Evolutionary conservation across 2,888 invertebrate species (phyloP).

Genomic region (Mythimna loreyi): DNA sequence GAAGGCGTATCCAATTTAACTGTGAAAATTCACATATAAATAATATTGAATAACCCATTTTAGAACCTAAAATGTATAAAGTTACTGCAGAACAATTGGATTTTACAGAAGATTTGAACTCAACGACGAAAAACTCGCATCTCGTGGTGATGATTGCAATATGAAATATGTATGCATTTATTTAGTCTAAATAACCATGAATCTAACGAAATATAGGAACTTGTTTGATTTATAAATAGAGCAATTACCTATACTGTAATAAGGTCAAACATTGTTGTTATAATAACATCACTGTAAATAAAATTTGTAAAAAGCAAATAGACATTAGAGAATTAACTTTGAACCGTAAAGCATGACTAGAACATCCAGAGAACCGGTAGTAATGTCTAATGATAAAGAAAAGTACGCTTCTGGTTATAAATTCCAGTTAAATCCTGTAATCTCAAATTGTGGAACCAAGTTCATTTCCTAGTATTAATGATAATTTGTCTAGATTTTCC

Average conservation of each 20-base stretch:
- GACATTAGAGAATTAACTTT: not conserved
- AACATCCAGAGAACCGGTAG: slow-evolving; percentile 6
- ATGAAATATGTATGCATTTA: not conserved
- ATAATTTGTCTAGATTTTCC: slow-evolving; percentile 49
- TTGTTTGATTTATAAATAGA: not conserved
- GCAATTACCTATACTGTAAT: not conserved
- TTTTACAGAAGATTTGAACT: not conserved
- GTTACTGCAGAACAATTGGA: not conserved
- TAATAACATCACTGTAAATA: not conserved
- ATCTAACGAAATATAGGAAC: not conserved
- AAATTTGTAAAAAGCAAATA: slow-evolving; percentile 6
- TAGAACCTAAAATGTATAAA: not conserved
- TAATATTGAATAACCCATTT: too few relatives aligned
- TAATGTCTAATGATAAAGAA: slow-evolving; percentile 8
- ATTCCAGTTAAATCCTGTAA: slow-evolving; percentile 13
- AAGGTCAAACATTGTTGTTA: not conserved
- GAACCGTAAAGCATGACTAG: not conserved
- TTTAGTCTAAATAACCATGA: not conserved
- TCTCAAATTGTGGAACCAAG: slow-evolving; percentile 11
- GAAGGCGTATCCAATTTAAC: not conserved
- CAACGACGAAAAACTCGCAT: too few relatives aligned
- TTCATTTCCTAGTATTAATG: slow-evolving; percentile 43
- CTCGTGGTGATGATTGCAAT: not conserved
- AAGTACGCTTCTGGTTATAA: slow-evolving; percentile 26
- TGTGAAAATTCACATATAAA: not conserved